Evolutionary conservation across 1,140 invertebrate species (phyloP).

Genomic region (Meteorus sp.): DNA sequence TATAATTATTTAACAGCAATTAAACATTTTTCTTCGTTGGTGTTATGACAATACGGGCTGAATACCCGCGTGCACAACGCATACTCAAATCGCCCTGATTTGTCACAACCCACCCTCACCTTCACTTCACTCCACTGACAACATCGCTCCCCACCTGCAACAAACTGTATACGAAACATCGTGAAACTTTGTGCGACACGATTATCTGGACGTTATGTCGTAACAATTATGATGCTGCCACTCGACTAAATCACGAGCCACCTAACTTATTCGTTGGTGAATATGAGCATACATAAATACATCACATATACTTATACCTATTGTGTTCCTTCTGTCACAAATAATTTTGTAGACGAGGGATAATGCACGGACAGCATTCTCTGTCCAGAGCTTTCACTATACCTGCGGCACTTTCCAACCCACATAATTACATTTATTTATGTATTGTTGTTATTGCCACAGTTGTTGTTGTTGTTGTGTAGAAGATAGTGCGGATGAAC

Average conservation of each 20-base stretch:
- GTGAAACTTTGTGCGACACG: conserved; percentile 57
- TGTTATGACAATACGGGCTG: conserved; percentile 57
- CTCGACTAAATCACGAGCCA: conserved; percentile 29
- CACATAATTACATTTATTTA: too few species aligned
- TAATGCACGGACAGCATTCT: background rate
- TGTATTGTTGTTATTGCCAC: too few species aligned
- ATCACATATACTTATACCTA: too few species aligned
- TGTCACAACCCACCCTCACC: conserved; percentile 30
- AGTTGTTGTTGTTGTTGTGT: too few species aligned
- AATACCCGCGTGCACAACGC: conserved; percentile 45
- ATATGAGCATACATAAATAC: too few species aligned
- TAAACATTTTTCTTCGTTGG: too few species aligned
- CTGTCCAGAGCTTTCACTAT: too few species aligned
- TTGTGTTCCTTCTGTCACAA: conserved; percentile 2
- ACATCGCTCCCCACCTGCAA: conserved; percentile 44
- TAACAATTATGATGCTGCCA: conserved; percentile 59
- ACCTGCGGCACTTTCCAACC: background rate
- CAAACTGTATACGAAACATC: conserved; percentile 55
- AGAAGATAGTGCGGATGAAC: too few species aligned
- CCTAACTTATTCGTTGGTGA: conserved; percentile 10
- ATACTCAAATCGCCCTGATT: background rate
- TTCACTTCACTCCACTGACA: background rate
- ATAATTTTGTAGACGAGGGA: background rate
- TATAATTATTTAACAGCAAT: too few species aligned
- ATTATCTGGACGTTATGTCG: conserved; percentile 58